phyloP scores from a whole-genome alignment of 2,113 vertebrate species.

The Eretmochelys imbricata region DNA sequence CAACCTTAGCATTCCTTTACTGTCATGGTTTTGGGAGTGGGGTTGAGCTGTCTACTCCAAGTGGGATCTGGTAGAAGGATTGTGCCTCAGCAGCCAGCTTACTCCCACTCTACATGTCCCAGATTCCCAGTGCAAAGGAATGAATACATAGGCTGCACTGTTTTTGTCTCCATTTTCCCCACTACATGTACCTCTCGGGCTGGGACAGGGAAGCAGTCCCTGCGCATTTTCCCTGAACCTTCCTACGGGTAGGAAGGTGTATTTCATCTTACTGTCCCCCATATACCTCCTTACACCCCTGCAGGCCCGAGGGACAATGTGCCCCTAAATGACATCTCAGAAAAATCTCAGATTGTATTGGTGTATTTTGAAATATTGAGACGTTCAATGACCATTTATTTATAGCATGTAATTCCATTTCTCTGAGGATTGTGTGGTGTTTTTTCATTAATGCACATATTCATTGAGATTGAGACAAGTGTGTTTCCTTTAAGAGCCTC shows the following conservation, averaged over 20 bases:
- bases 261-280: background rate
- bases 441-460: constrained; percentile 49
- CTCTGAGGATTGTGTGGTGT: constrained; percentile 38
- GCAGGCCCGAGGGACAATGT: too few relatives aligned
- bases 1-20: background rate
- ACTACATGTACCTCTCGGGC: background rate
- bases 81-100: background rate
- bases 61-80: fast-evolving
- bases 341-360: background rate
- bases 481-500: constrained; percentile 65
- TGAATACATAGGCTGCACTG: background rate
- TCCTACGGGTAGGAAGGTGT: background rate
- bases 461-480: constrained; percentile 65
- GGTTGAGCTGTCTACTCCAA: background rate
- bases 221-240: background rate
- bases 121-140: background rate
- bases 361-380: background rate
- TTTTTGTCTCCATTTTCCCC: background rate
- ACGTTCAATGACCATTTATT: constrained; percentile 50
- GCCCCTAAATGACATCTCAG: background rate
- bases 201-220: background rate
- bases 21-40: background rate
- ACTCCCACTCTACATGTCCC: background rate
- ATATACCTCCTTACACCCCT: background rate
- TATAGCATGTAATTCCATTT: constrained; percentile 64